Evolutionary conservation across 2,113 vertebrate species (phyloP).

Genomic region (Acanthisitta chloris): DNA sequence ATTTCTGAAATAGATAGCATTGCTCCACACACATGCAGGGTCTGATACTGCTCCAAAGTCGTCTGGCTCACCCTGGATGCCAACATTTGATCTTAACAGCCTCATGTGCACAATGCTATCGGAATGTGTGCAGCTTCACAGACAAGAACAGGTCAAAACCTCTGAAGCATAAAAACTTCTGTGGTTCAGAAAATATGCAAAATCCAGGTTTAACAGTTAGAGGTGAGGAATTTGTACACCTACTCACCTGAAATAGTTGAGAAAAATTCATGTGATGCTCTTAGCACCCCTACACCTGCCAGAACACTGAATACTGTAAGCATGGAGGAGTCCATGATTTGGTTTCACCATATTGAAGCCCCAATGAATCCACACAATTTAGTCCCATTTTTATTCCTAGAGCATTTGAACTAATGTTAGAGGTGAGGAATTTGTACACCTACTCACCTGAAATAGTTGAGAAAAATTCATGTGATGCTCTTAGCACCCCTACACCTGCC

Average conservation of each 20-base stretch:
- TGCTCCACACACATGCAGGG: not conserved
- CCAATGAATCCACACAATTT: not conserved
- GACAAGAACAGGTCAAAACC: not conserved
- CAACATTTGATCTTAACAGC: not conserved
- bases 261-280: too few species aligned
- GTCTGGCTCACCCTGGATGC: not conserved
- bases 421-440: not conserved
- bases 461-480: too few species aligned
- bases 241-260: not conserved
- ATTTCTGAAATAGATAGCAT: constrained; percentile 29
- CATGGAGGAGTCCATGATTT: not conserved
- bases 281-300: not conserved
- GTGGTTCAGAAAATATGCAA: not conserved
- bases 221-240: not conserved
- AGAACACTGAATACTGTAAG: not conserved
- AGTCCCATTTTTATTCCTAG: not conserved
- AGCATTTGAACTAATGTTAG: not conserved
- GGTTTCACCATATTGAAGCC: not conserved
- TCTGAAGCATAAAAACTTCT: not conserved
- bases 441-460: not conserved
- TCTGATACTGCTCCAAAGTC: not conserved
- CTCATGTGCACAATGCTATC: not conserved
- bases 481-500: not conserved
- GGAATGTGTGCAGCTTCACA: not conserved
- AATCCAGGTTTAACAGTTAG: not conserved